Percentiles rank a stretch among this genome's conserved stretches.
phyloP scores from a whole-genome alignment of 2,113 vertebrate species.

The Fregata magnificens region DNA sequence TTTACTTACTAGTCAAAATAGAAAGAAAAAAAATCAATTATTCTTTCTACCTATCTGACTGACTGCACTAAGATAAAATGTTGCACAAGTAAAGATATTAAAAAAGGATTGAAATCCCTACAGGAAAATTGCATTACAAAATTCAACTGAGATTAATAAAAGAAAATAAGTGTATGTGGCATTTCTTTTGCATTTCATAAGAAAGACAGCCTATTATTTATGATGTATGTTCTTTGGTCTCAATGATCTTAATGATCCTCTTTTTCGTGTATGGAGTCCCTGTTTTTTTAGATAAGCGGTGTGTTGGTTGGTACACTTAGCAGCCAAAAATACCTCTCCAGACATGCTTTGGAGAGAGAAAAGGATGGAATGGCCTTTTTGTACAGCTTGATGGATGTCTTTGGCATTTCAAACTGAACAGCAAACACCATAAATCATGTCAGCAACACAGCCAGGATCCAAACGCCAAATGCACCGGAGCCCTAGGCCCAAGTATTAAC shows the following conservation, averaged over 20 bases:
- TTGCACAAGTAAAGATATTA: neutral
- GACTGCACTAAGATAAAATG: neutral
- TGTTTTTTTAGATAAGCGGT: neutral
- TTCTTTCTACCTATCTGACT: neutral
- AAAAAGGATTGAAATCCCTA: neutral
- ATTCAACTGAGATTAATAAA: neutral
- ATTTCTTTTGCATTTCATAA: neutral
- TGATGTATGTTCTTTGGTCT: neutral
- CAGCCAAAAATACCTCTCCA: neutral
- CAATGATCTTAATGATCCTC: neutral
- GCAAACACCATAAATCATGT: slow-evolving; percentile 7
- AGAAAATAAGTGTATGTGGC: neutral
- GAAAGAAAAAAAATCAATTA: neutral
- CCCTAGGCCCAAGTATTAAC: neutral
- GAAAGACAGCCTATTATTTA: neutral
- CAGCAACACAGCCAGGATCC: neutral
- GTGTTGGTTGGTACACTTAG: neutral
- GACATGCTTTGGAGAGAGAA: neutral
- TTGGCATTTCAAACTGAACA: neutral
- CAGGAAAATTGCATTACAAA: neutral
- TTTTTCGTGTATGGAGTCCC: neutral
- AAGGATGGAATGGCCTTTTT: neutral
- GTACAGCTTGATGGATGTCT: neutral
- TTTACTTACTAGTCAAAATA: neutral
- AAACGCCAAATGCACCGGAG: neutral